These are phyloP conservation scores for Drosophila pachea DNA, from an alignment of 1,140 invertebrate genomes.

Conservation along the genomic window DNA sequence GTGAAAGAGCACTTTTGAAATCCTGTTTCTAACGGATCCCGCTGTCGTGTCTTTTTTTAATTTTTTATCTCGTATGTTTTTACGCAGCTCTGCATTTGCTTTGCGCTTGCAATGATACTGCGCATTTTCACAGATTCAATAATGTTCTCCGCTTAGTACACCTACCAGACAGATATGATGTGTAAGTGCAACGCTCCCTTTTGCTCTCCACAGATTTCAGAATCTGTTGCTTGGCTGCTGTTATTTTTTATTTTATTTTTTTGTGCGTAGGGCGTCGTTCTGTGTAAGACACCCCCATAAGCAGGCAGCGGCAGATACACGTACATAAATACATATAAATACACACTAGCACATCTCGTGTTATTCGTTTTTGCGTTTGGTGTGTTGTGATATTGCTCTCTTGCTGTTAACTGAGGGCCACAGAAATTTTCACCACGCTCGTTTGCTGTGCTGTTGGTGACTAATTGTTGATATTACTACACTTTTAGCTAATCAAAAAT, in stretches of 20 bases:
- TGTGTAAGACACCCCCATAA: slow-evolving; percentile 33
- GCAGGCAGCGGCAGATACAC: not conserved
- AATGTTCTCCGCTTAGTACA: not conserved
- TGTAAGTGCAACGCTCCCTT: slow-evolving; percentile 22
- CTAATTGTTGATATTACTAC: slow-evolving; percentile 39
- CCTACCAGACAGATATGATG: slow-evolving; percentile 17
- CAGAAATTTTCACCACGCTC: slow-evolving; percentile 29
- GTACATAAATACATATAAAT: not conserved
- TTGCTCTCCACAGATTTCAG: slow-evolving; percentile 10
- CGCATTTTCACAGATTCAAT: slow-evolving; percentile 17
- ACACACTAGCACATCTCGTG: not conserved
- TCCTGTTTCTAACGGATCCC: not conserved
- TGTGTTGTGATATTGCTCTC: slow-evolving; percentile 13
- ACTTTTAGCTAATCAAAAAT: slow-evolving; percentile 16
- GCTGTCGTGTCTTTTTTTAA: slow-evolving; percentile 6
- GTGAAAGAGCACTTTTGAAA: slow-evolving; percentile 2
- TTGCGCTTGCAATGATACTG: not conserved
- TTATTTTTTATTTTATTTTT: slow-evolving; percentile 5
- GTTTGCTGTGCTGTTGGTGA: slow-evolving; percentile 27
- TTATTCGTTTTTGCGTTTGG: slow-evolving; percentile 1
- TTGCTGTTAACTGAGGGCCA: slow-evolving; percentile 32
- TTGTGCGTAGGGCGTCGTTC: slow-evolving; percentile 37
- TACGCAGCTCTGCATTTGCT: slow-evolving; percentile 14
- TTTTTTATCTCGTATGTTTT: slow-evolving; percentile 3
- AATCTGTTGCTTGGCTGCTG: slow-evolving; percentile 3